Evolutionary conservation across 2,113 vertebrate genomes (phyloP), one percentile per base, ranked within the genome.

Genomic region (Neolamprologus brichardi): DNA sequence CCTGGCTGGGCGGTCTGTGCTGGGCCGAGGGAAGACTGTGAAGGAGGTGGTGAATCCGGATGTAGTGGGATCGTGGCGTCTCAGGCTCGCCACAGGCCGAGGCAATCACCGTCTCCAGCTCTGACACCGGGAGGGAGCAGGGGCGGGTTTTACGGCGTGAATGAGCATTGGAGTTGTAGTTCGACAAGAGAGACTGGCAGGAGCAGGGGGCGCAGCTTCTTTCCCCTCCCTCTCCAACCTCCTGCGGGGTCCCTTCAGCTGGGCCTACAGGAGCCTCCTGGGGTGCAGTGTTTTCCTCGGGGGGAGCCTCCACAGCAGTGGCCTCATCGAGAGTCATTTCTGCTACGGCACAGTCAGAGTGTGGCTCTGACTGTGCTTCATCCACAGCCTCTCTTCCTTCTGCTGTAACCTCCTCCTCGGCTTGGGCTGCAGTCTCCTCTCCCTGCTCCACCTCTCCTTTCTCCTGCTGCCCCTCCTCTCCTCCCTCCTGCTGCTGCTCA

Each of bases 61-160:
- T 98, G 95, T 99, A 99, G 93, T 99, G 99, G 0, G 98, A 98
- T 5, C 98, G 96, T 1, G 99, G 99, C 0, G 98, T 99, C 93
- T 99, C 98, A 0, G 98, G 98, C 34, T 99, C 98, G 0, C 97
- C 97, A 0, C 98, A 99, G 1, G 97, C 96, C 0, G 99, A 98
- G 1, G 98, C 98, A 3, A 99, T 98, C 58, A 99, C 98, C 0
- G 97, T 99, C 92, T 99, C 99, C 81, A 99, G 96, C 90, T 99
- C 98, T 0, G 99, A 99, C 86, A 99, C 98, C 0, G 98, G 98
- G 44, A 99, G 90, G 1, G 98, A 99, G 87, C 98, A 99, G 0
- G 98, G 99, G 15, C 99, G 96, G 82, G 90, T 97, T 88, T 97
- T 98, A 52, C 97, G 97, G 77, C 97, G 95, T 34, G 96, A 87